phyloP scores from a whole-genome alignment of 2,797 vertebrate species.

The Scolopax bukidnonensis region DNA sequence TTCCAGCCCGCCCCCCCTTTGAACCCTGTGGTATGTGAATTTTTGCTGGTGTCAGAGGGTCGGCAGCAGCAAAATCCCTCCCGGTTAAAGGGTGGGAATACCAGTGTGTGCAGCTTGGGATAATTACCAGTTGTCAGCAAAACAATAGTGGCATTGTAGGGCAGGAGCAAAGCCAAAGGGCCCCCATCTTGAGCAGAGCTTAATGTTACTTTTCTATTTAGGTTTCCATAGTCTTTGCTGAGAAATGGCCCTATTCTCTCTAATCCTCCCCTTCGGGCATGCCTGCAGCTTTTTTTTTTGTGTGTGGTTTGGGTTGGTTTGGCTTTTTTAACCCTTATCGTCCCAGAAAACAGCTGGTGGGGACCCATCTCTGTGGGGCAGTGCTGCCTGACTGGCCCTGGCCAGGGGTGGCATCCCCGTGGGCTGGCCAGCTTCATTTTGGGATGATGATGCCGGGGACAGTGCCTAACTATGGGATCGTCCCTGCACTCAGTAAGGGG shows the following conservation, averaged over 20 bases:
- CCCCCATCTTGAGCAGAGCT: slow-evolving; percentile 37
- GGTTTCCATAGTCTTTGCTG: slow-evolving; percentile 50
- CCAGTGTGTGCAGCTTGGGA: slow-evolving; percentile 62
- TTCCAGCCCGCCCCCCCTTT: slow-evolving; percentile 11
- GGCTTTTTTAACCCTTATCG: slow-evolving; percentile 36
- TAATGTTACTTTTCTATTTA: slow-evolving; percentile 70
- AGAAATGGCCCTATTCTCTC: slow-evolving; percentile 68
- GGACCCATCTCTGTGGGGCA: not conserved
- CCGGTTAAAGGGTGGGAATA: slow-evolving; percentile 65
- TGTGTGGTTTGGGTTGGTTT: not conserved
- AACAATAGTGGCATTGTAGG: slow-evolving; percentile 72
- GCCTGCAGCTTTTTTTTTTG: slow-evolving; percentile 21
- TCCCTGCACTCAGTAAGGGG: not conserved
- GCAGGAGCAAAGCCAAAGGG: slow-evolving; percentile 50
- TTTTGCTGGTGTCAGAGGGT: slow-evolving; percentile 66
- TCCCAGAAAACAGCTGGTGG: not conserved
- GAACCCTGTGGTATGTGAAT: slow-evolving; percentile 63
- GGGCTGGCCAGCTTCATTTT: not conserved
- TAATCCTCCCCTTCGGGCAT: slow-evolving; percentile 63
- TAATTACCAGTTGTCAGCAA: slow-evolving; percentile 74
- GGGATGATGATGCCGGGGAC: not conserved
- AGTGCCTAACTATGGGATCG: rapidly evolving
- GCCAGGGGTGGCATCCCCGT: rapidly evolving
- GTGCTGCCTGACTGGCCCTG: rapidly evolving
- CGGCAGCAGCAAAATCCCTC: slow-evolving; percentile 47